phyloP scores from a whole-genome alignment of 1,140 invertebrate species.

The Kradibia gibbosae region DNA sequence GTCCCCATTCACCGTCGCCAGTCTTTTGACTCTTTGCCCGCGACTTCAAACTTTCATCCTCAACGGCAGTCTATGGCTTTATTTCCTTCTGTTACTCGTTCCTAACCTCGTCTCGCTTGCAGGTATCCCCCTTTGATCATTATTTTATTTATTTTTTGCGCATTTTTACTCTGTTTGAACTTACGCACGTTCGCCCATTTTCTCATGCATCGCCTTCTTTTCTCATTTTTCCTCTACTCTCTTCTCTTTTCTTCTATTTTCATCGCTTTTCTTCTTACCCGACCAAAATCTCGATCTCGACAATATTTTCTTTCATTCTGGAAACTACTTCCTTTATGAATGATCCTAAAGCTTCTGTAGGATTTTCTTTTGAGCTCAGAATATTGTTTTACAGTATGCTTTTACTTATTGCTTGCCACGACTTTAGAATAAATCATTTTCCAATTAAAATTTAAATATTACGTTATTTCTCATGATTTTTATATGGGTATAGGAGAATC shows the following conservation, averaged over 20 bases:
- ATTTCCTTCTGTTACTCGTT: constrained; percentile 26
- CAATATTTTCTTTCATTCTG: too few species aligned
- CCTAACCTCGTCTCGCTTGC: constrained; percentile 33
- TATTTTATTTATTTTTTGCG: constrained; percentile 47
- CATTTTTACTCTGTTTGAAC: constrained; percentile 15
- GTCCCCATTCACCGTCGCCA: constrained; percentile 22
- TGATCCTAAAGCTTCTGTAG: too few species aligned
- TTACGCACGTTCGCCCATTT: too few species aligned
- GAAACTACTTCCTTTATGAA: too few species aligned
- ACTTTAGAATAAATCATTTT: not conserved
- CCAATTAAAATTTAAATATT: not conserved
- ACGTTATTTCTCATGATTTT: constrained; percentile 1
- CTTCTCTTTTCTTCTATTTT: not conserved
- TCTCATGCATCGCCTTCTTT: too few species aligned
- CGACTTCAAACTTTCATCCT: not conserved
- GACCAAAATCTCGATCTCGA: too few species aligned
- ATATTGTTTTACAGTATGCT: not conserved
- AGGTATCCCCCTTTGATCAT: constrained; percentile 40
- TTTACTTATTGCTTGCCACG: not conserved
- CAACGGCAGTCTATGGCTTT: not conserved
- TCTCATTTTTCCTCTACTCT: too few species aligned
- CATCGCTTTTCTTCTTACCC: not conserved
- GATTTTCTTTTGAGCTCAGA: too few species aligned
- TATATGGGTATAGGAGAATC: not conserved
- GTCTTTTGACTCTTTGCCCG: constrained; percentile 7